Evolutionary conservation across 1,140 invertebrate species (phyloP), one percentile per base, ranked within the genome.

Genomic region (Drosophila guanche): DNA sequence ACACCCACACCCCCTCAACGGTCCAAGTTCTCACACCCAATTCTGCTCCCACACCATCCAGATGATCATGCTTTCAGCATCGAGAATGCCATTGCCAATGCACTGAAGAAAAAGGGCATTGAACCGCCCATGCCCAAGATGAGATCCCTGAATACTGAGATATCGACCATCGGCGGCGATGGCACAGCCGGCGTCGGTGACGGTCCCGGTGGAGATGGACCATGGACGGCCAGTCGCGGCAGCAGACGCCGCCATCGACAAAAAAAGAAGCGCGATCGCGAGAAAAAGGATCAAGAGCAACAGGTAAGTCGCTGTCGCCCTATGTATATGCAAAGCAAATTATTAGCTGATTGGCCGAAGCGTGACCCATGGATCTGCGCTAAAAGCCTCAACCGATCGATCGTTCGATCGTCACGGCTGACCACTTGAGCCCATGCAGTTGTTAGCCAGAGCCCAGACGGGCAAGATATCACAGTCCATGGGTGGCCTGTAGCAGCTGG

Each of bases 51-150:
- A 10, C 10, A 8, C 3, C 22, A 5, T 29, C 93, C 94, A 78
- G 95, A 96, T 79, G 95, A 96, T 92, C 96, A 95, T 92, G 95
- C 95, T 42, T 94, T 94, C 23, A 95, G 94, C 90, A 94, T 96
- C 71, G 95, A 96, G 80, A 95, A 95, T 90, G 94, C 95, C 23
- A 94, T 96, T 46, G 94, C 94, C 50, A 95, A 94, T 69, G 95
- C 93, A 4, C 91, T 94, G 91, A 93, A 94, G 91, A 91, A 93
- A 90, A 90, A 93, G 72, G 90, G 90, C 68, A 86, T 94, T 79
- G 73, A 92, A 69, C 75, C 93, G 85, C 71, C 92, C 68, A 69
- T 92, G 79, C 65, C 92, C 12, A 78, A 89, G 52, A 62, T 88
- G 40, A 48, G 47, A 14, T 43, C 48, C 46, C 65, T 40, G 16